Evolutionary conservation across 2,888 invertebrate species (phyloP), one percentile per base, ranked within the genome.

Genomic region (Oscheius myriophilus): DNA sequence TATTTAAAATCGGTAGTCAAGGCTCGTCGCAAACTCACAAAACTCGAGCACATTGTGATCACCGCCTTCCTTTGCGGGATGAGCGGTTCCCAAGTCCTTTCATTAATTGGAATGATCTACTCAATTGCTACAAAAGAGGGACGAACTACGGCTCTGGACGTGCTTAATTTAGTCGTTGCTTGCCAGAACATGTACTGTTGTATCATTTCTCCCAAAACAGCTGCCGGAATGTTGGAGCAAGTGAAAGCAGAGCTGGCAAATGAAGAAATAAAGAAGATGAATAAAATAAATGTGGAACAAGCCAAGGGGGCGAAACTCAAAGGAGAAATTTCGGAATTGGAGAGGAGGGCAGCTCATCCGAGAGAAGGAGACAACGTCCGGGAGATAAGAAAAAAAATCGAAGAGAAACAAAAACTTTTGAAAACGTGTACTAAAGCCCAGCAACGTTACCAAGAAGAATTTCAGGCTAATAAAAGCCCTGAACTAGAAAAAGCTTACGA

Each of bases 91-190:
- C 49, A 62, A 51, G 39, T 62, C 25, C 18, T 23, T 18, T 33
- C 49, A 12, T 62, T 62, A 39, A n/a, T 33, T 51, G 33, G 51
- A 18, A 62, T 49, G 62, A 62, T 49, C 2, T 62, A 14, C 43
- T n/a, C 16, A 16, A 14, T 64, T 2, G 42, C 54, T 16, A 39
- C 14, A 6, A 53, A n/a, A n/a, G n/a, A 64, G 45, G 26, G n/a
- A 16, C 52, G 14, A 42, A 18, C 53, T 2, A 33, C n/a, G 11
- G 33, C 64, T 23, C 49, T 64, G 53, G 64, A 64, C 42, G 23
- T 64, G 12, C 11, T 64, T 16, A 64, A 53, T 23, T 64, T 49
- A 42, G 18, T 18, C 23, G 54, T 53, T 3, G 43, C 64, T 23
- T 39, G 26, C 16, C 52, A 43, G 21, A 64, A 54, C 42, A 33